Evolutionary conservation across 1,140 invertebrate species (phyloP).

Genomic region (Tenebrio molitor): DNA sequence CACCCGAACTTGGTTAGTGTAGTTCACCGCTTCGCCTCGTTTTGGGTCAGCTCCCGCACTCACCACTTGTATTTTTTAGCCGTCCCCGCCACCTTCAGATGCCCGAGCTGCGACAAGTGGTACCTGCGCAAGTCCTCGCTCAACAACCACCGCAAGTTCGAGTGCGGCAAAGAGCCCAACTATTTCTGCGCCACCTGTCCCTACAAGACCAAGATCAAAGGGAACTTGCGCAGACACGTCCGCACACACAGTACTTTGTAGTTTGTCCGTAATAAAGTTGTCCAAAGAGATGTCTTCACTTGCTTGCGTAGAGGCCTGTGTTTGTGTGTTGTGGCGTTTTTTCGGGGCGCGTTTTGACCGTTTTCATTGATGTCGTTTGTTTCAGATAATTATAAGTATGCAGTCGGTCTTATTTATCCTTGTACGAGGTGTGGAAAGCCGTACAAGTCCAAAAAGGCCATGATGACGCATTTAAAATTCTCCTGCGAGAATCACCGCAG

Average conservation of each 20-base stretch:
- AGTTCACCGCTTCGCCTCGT: too few species aligned
- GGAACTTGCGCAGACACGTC: conserved; percentile 52
- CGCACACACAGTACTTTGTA: background rate
- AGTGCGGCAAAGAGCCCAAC: conserved; percentile 70
- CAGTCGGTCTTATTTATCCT: conserved; percentile 36
- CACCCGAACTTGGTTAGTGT: too few species aligned
- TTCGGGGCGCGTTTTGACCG: background rate
- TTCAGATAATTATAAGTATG: conserved; percentile 34
- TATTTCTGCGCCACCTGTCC: conserved; percentile 68
- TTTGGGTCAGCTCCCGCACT: too few species aligned
- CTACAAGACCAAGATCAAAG: conserved; percentile 53
- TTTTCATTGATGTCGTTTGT: conserved; percentile 26
- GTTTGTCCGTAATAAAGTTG: background rate
- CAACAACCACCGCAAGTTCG: conserved; percentile 67
- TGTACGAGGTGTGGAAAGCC: conserved; percentile 59
- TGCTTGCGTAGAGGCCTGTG: conserved; percentile 12
- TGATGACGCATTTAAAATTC: conserved; percentile 58
- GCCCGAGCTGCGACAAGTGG: conserved; percentile 51
- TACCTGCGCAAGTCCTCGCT: conserved; percentile 52
- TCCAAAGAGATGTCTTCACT: too few species aligned
- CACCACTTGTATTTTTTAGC: conserved; percentile 15
- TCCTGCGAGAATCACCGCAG: conserved; percentile 66
- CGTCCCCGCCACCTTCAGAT: conserved; percentile 4
- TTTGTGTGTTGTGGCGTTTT: background rate
- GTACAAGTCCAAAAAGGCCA: conserved; percentile 59